Conservation (phyloP, 2,888 invertebrate species). For the Chymomyza caudatula region DNA sequence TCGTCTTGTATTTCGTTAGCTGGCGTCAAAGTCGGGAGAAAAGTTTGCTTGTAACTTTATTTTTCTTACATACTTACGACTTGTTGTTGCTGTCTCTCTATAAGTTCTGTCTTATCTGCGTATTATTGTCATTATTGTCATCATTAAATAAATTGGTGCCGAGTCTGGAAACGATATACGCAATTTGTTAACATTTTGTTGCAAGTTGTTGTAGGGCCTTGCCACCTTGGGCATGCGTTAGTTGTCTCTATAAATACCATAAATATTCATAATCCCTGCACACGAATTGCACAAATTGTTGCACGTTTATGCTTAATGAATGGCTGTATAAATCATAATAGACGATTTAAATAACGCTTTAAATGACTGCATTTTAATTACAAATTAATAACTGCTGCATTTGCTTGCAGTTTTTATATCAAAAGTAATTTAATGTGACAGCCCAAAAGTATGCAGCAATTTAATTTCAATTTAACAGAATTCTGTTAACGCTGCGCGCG, state of each 20-base stretch:
- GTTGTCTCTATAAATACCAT: too few relatives aligned
- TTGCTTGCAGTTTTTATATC: not conserved
- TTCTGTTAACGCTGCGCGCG: constrained; percentile 4
- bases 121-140: constrained; percentile 60
- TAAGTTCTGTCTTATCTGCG: constrained; percentile 34
- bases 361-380: not conserved
- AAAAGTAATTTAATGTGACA: not conserved
- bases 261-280: too few relatives aligned
- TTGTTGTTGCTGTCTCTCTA: constrained; percentile 17
- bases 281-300: not conserved
- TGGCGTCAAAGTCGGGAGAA: constrained; percentile 24
- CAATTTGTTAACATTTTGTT: not conserved
- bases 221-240: too few relatives aligned
- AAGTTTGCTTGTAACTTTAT: constrained; percentile 16
- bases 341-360: not conserved
- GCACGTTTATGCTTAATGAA: not conserved
- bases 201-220: not conserved
- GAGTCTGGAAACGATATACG: constrained; percentile 3
- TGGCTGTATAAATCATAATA: not conserved
- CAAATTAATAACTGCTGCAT: not conserved
- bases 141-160: constrained; percentile 23
- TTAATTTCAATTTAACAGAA: not conserved
- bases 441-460: constrained; percentile 32
- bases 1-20: not conserved
- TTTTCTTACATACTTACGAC: constrained; percentile 7